phyloP scores from a whole-genome alignment of 2,113 vertebrate genomes.

The human (Homo sapiens) region DNA sequence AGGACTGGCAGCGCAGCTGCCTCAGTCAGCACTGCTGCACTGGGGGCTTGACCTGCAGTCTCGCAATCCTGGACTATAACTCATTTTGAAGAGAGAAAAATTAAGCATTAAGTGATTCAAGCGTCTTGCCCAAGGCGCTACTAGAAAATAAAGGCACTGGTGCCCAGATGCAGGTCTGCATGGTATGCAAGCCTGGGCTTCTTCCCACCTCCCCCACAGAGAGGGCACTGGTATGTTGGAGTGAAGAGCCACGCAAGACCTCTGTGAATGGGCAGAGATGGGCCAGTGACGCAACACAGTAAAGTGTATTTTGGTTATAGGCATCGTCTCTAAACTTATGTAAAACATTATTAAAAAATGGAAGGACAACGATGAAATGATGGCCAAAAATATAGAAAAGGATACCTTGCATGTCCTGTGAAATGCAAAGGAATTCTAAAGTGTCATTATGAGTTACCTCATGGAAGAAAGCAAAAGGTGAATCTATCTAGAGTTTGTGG shows the following conservation, averaged over 20 bases:
- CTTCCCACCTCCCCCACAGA: accelerated
- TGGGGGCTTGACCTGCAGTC: accelerated
- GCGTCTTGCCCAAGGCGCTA: neutral
- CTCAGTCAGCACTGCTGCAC: neutral
- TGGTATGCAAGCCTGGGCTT: accelerated
- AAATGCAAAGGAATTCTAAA: neutral
- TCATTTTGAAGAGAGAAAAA: neutral
- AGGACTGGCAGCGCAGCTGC: accelerated
- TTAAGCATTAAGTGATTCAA: neutral
- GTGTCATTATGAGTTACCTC: neutral
- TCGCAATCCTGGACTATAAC: accelerated
- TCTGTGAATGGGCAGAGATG: neutral
- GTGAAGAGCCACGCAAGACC: neutral
- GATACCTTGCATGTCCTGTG: neutral
- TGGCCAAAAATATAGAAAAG: neutral
- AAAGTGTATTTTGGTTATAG: neutral
- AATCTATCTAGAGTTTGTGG: neutral
- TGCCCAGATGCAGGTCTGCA: neutral
- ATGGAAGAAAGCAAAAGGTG: neutral
- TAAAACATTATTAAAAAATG: neutral
- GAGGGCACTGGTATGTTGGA: too few species aligned
- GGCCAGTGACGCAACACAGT: accelerated
- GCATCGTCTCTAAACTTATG: neutral
- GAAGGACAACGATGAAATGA: neutral
- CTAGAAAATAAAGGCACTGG: neutral